These are phyloP conservation scores for Brachypterus glaber DNA, from an alignment of 2,888 invertebrate genomes.

Conservation along the genomic window DNA sequence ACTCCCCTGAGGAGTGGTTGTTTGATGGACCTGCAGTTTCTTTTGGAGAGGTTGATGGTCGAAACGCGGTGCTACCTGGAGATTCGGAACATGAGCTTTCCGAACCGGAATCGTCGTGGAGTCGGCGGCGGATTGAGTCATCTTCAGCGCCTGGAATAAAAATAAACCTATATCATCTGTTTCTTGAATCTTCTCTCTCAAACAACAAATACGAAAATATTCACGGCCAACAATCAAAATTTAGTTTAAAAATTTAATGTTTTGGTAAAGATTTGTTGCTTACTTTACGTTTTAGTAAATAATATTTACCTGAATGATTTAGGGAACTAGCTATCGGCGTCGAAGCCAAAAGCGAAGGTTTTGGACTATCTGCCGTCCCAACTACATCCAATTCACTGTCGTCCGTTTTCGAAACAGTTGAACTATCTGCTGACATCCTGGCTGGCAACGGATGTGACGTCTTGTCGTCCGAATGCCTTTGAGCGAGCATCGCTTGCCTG, in stretches of 20 bases:
- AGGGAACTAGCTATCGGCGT: slow-evolving; percentile 32
- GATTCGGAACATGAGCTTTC: slow-evolving; percentile 66
- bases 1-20: slow-evolving; percentile 46
- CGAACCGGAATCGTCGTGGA: slow-evolving; percentile 58
- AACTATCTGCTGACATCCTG: slow-evolving; percentile 41
- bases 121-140: slow-evolving; percentile 43
- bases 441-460: slow-evolving; percentile 41
- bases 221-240: not conserved
- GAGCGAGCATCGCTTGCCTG: slow-evolving; percentile 64
- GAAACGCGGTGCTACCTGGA: slow-evolving; percentile 38
- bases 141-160: slow-evolving; percentile 51
- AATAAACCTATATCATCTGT: not conserved
- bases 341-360: slow-evolving; percentile 48
- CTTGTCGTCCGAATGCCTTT: slow-evolving; percentile 49
- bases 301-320: slow-evolving; percentile 33
- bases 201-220: slow-evolving; percentile 4
- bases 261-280: not conserved
- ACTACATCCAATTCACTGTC: slow-evolving; percentile 87
- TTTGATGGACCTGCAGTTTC: slow-evolving; percentile 46
- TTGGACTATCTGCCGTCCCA: slow-evolving; percentile 74
- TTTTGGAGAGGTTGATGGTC: slow-evolving; percentile 41
- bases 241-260: not conserved
- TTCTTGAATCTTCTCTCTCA: not conserved
- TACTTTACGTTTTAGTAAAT: too few species aligned
- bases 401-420: slow-evolving; percentile 56